These are phyloP conservation scores for Mallateleia sp. DNA, from an alignment of 2,888 invertebrate species.

Conservation along the genomic window DNA sequence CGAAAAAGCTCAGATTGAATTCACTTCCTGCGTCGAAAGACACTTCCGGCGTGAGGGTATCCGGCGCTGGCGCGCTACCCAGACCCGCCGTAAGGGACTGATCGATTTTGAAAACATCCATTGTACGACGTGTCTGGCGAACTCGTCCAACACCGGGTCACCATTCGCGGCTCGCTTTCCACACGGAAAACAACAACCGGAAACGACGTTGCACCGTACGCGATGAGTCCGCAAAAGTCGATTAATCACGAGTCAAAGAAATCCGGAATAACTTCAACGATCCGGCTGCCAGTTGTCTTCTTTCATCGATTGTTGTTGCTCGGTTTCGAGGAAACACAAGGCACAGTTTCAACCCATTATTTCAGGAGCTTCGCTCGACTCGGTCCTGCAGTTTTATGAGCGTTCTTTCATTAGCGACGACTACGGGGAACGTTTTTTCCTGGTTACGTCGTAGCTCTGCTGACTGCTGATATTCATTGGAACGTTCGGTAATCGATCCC, in stretches of 20 bases:
- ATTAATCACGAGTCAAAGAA: constrained; percentile 35
- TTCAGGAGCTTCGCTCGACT: constrained; percentile 74
- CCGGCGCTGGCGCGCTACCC: no score
- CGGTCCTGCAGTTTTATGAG: constrained; percentile 16
- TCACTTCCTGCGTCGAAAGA: no score
- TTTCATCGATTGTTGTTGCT: constrained; percentile 17
- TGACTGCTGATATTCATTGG: constrained; percentile 40
- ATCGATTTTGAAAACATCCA: no score
- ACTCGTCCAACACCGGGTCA: no score
- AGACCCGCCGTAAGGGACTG: no score
- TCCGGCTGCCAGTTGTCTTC: background rate
- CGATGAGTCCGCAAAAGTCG: no score
- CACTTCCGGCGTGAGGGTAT: no score
- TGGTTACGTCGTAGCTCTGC: constrained; percentile 68
- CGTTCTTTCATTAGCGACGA: constrained; percentile 39
- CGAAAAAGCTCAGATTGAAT: no score
- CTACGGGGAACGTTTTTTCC: constrained; percentile 72
- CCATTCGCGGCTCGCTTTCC: no score
- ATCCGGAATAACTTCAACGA: constrained; percentile 19
- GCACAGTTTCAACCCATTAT: constrained; percentile 85
- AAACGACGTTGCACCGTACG: no score
- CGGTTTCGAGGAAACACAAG: constrained; percentile 47
- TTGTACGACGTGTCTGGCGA: no score
- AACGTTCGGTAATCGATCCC: constrained; percentile 63
- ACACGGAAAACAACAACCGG: no score